Conservation (phyloP, 2,888 invertebrate genomes). For the Dorcus parallelipipedus region DNA sequence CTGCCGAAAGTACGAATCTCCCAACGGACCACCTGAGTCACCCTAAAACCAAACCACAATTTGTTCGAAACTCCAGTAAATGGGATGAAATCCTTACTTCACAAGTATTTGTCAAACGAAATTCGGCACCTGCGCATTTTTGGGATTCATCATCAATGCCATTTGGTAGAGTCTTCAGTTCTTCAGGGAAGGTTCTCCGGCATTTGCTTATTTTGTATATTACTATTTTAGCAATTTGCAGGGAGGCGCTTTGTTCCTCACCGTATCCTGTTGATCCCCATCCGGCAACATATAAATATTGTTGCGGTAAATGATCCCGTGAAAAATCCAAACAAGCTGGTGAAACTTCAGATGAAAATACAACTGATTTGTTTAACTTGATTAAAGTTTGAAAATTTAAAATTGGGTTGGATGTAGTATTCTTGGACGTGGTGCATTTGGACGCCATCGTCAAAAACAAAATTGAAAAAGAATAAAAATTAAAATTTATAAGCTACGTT, state of each 20-base stretch:
- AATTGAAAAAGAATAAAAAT: too few species aligned
- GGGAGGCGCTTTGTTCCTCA: constrained; percentile 34
- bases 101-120: too few species aligned
- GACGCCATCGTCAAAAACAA: neutral
- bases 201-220: constrained; percentile 27
- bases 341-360: constrained; percentile 43
- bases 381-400: constrained; percentile 46
- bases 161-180: neutral
- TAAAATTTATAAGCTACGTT: too few species aligned
- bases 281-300: constrained; percentile 46
- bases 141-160: neutral
- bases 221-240: constrained; percentile 49
- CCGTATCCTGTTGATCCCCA: constrained; percentile 46
- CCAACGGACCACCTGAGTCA: too few species aligned
- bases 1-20: neutral
- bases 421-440: constrained; percentile 33
- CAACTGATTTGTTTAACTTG: constrained; percentile 42
- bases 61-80: too few species aligned
- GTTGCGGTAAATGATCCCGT: neutral
- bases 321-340: constrained; percentile 49
- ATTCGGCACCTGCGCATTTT: neutral
- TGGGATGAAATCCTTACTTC: too few species aligned
- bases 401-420: constrained; percentile 47
- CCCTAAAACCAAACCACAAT: too few species aligned
- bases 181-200: neutral